Base-by-base conservation (phyloP, 2,797 vertebrate species). In the Syngnathus acus region DNA sequence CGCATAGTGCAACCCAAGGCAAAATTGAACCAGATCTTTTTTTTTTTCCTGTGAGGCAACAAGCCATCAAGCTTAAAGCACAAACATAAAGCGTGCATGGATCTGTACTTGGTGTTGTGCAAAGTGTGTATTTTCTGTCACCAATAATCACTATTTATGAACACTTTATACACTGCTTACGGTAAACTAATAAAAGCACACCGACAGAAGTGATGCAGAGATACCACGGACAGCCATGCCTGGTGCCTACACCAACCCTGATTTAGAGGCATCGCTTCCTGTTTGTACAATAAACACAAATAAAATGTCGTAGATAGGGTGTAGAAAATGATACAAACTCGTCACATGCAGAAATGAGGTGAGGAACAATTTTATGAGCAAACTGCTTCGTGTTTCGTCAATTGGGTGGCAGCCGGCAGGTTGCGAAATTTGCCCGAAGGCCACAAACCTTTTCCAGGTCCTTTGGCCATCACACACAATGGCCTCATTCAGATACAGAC, bases 381-480 rank as follows among this genome's bases (percentile, higher is more conserved):
- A 40, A 45, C 17, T 59, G 63, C 68, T 81, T 66, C 63, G 64
- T 21, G 74, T 80, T 84, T 80, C 80, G 76, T 73, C 76, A 61
- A 68, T 74, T 67, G 63, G 37, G 54, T 65, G 66, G 80, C 84
- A 82, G 76, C 81, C 78, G 79, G 68, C 68, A 70, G 74, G 71
- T 47, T 16, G 64, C 13, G n/a, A 60, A 58, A 32, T 60, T 21
- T 68, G 74, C 66, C 70, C 67, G 47, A 19, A 11, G 68, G 53
- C 61, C 32, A 32, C 4, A 32, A 72, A 79, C 69, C 73, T 72
- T 76, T 62, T 70, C 60, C 72, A 74, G 75, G 78, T 79, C 66
- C 64, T 47, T 78, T 74, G 66, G 71, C 72, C 72, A 32, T 32
- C 32, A 68, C 83, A 83, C 62, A 88, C 86, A 88, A 87, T 75